Evolutionary conservation across 2,113 vertebrate species (phyloP), one percentile per base, ranked within the genome.

Genomic region (Myiozetetes cayanensis): DNA sequence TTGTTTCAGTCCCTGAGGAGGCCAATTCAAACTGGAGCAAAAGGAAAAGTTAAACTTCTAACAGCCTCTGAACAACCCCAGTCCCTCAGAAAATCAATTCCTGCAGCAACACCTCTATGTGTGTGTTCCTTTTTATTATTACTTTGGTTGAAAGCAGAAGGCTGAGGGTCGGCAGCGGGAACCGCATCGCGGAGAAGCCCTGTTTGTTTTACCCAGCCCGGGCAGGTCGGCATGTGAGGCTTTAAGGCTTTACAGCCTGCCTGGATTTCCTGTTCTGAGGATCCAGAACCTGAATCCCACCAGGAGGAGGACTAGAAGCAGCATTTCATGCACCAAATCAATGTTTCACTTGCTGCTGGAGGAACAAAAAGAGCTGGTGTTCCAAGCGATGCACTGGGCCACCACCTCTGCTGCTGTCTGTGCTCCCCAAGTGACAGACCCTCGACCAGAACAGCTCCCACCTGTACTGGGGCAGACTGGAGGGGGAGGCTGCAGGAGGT

Each of bases 81-180:
- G 47, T 66, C 72, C 77, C 61, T 85, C 2, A 71, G 76, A 90
- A 94, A 93, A 92, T 71, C 81, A 75, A 31, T n/a, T 92, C 90
- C 93, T 96, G 83, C 75, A 96, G 94, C 89, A 90, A 92, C 91
- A 83, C 87, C 91, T 90, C 84, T 31, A 52, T n/a, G 86, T 74
- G 90, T 80, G 84, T 92, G 86, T 93, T 95, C 95, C 73, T 49
- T 90, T 95, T 94, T 85, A 95, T 68, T 76, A 67, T 85, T 77
- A 80, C 87, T 96, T 84, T 56, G 90, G 93, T 85, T 90, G 73
- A 93, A 93, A 90, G 37, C 67, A 85, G 59, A 79, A 93, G 83
- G 93, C 67, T 73, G 90, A 94, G 65, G 90, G 89, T 85, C 82
- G 75, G 87, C 92, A 94, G 87, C 82, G 56, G 52, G 70, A 93